Conservation (phyloP, 2,797 vertebrate genomes). For the Bovichtus variegatus region DNA sequence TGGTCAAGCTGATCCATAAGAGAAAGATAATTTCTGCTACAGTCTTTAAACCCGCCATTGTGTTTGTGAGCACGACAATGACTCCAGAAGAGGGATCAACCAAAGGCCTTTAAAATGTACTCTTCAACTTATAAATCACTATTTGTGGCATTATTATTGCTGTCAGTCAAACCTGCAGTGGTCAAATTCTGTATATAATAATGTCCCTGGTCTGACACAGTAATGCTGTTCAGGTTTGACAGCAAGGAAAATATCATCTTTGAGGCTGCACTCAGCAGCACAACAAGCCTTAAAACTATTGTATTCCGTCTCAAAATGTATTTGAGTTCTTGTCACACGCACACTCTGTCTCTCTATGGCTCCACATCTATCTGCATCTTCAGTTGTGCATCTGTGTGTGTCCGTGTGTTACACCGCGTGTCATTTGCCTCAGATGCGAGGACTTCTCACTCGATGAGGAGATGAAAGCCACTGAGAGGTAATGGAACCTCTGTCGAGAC, state of each 20-base stretch:
- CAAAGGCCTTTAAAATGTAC: not conserved
- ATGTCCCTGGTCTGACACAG: not conserved
- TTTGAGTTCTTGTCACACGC: constrained; percentile 31
- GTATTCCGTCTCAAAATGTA: constrained; percentile 26
- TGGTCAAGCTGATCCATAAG: not conserved
- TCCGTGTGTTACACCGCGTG: constrained; percentile 26
- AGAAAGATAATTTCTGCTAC: not conserved
- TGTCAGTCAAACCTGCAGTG: not conserved
- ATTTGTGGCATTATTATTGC: not conserved
- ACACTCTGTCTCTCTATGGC: constrained; percentile 1
- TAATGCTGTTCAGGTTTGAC: not conserved
- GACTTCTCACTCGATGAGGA: constrained; percentile 69
- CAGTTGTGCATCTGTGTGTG: constrained; percentile 34
- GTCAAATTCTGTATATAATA: not conserved
- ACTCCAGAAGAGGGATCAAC: not conserved
- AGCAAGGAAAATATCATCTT: constrained; percentile 21
- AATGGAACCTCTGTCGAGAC: constrained; percentile 88
- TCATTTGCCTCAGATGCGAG: constrained; percentile 51
- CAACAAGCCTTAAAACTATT: constrained; percentile 16
- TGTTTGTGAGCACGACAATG: not conserved
- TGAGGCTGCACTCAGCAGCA: constrained; percentile 6
- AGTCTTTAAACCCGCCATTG: not conserved
- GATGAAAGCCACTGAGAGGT: constrained; percentile 79
- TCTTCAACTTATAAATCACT: not conserved
- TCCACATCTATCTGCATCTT: constrained; percentile 25